These are phyloP conservation scores for Myodes glareolus DNA, from an alignment of 2,113 vertebrate species.

Conservation along the genomic window DNA sequence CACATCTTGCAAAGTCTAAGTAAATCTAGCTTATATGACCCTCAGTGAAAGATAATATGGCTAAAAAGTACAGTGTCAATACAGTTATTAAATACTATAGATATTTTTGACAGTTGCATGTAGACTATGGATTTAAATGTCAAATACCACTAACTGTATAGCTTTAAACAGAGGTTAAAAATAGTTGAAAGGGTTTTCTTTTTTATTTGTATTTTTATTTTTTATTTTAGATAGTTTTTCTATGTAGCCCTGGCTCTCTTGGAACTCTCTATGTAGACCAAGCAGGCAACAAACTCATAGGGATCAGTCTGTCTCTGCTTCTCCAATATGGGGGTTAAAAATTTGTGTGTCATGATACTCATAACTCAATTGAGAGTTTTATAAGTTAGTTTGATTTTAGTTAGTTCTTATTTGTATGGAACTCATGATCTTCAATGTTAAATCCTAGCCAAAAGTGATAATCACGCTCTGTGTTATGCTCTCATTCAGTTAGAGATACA, in stretches of 20 bases:
- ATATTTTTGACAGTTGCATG: not conserved
- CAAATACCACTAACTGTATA: constrained; percentile 12
- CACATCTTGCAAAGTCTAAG: not conserved
- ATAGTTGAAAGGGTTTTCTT: not conserved
- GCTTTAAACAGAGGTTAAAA: constrained; percentile 42
- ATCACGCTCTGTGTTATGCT: constrained; percentile 29
- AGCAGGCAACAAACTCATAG: not conserved
- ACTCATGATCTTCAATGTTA: constrained; percentile 52
- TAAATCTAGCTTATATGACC: not conserved
- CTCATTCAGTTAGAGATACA: constrained; percentile 57
- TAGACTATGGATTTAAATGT: not conserved
- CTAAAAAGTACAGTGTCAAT: not conserved
- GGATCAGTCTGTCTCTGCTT: not conserved
- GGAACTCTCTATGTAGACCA: not conserved
- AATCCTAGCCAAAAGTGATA: constrained; percentile 49
- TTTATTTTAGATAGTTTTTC: not conserved
- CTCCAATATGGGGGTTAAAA: not conserved
- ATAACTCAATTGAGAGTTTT: not conserved
- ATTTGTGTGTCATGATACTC: not conserved
- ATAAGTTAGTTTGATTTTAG: constrained; percentile 35
- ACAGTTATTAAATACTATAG: not conserved
- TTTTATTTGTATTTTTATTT: not conserved
- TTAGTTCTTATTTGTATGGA: constrained; percentile 57
- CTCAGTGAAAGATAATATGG: not conserved
- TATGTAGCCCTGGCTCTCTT: not conserved